phyloP scores from a whole-genome alignment of 2,888 invertebrate species.

The Adelphocoris suturalis region DNA sequence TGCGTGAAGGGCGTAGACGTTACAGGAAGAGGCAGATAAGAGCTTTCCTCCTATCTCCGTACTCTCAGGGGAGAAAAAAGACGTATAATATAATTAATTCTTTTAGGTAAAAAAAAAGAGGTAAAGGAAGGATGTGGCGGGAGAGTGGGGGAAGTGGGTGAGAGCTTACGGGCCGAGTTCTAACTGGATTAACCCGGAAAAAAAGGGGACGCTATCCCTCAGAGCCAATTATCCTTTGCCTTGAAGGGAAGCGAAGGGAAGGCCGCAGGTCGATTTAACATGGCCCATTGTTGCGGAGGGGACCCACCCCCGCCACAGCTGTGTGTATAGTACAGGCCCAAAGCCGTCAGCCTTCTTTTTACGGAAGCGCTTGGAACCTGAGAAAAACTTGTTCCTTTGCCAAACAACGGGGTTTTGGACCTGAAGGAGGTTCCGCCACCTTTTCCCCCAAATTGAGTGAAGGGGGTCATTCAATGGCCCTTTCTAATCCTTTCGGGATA shows the following conservation, averaged over 20 bases:
- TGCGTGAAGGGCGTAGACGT: background rate
- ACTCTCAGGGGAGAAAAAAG: background rate
- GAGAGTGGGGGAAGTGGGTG: background rate
- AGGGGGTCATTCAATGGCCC: background rate
- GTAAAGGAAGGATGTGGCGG: background rate
- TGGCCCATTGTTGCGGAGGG: slow-evolving; percentile 5
- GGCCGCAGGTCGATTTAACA: slow-evolving; percentile 38
- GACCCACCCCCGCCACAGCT: background rate
- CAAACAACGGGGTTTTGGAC: background rate
- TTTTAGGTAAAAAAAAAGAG: background rate
- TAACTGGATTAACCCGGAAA: slow-evolving; percentile 57
- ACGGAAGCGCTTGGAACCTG: background rate
- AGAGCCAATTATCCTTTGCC: slow-evolving; percentile 51
- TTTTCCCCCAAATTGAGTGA: background rate
- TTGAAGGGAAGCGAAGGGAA: slow-evolving; percentile 16
- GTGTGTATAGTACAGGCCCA: background rate
- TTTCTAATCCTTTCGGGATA: background rate
- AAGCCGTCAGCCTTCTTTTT: background rate
- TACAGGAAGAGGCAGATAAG: slow-evolving; percentile 13
- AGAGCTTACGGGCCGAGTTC: slow-evolving; percentile 42
- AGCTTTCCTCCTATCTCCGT: background rate
- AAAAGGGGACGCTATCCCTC: slow-evolving; percentile 43
- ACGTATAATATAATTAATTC: slow-evolving; percentile 48
- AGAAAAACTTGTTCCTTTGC: slow-evolving; percentile 10
- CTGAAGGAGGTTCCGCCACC: background rate